Base-by-base conservation (phyloP, 2,797 vertebrate species). In the Xenopus petersii region DNA sequence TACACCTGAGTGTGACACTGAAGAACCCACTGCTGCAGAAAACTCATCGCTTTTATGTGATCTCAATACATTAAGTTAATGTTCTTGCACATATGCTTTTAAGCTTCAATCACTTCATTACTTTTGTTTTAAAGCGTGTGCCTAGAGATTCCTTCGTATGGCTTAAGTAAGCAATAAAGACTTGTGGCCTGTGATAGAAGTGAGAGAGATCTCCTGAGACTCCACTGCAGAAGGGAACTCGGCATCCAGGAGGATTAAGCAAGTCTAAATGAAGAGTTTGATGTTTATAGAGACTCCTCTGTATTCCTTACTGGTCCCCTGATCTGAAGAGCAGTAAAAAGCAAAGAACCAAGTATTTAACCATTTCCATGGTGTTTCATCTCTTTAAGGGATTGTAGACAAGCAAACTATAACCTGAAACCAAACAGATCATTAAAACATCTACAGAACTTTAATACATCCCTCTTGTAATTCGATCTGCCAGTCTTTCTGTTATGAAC, bases 181-280 rank as follows among this genome's bases (percentile, higher is more conserved):
- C 65, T 78, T 78, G 76, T 78, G 76, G 76, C 66, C 71, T 78
- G 76, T 78, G 71, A 78, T 69, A 70, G 46, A 51, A 70, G 71
- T 30, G 33, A n/a, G 46, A 69, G 54, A 47, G 16, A 49, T 78
- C 76, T 63, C 60, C 9, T 1, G 71, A 62, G 71, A 60, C 66
- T 21, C 15, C 24, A 61, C 70, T 60, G 49, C 24, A 71, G 11
- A 60, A 60, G 46, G 64, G 61, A 71, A 76, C 51, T 65, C 48
- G 49, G 62, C 64, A 33, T 73, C n/a, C 58, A 55, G 42, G 59
- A 64, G 70, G 51, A 77, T 77, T 71, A 77, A 64, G 70, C 64
- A 36, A 73, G 71, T 69, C 54, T 73, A 78, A 78, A 73, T 73
- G 48, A 73, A 73, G 59, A 73, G 76, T 73, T 73, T 64, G 60